Evolutionary conservation across 2,113 vertebrate species (phyloP).

Genomic region (Ciconia maguari): DNA sequence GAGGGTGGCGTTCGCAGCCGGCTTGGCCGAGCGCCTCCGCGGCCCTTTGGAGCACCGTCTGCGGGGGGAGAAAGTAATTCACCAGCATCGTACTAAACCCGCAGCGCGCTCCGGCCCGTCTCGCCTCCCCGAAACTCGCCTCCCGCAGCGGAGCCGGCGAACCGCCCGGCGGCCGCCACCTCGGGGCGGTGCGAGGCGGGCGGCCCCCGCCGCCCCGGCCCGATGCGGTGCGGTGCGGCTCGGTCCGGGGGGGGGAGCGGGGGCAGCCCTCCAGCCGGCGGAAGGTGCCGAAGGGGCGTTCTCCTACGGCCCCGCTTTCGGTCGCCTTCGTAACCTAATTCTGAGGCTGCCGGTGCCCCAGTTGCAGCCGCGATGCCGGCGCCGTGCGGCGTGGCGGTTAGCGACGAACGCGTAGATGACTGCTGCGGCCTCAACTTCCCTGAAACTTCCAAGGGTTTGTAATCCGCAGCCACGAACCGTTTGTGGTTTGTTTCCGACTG

Average conservation of each 20-base stretch:
- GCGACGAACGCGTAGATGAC: rapidly evolving
- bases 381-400: neutral
- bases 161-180: neutral
- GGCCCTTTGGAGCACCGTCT: neutral
- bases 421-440: neutral
- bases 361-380: neutral
- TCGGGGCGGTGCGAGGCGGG: neutral
- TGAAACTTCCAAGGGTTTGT: neutral
- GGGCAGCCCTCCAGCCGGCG: neutral
- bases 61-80: neutral
- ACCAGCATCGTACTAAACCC: neutral
- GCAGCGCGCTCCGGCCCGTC: neutral
- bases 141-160: neutral
- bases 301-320: neutral
- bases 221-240: rapidly evolving
- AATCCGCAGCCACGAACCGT: neutral
- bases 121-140: neutral
- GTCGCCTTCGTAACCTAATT: neutral
- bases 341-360: neutral
- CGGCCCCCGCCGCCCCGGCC: too few species aligned
- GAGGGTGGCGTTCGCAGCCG: neutral
- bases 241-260: neutral
- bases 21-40: neutral
- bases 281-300: neutral
- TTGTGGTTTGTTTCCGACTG: neutral